These are phyloP conservation scores for Distichodus sexfasciatus DNA, from an alignment of 2,797 vertebrate genomes.

Conservation along the genomic window DNA sequence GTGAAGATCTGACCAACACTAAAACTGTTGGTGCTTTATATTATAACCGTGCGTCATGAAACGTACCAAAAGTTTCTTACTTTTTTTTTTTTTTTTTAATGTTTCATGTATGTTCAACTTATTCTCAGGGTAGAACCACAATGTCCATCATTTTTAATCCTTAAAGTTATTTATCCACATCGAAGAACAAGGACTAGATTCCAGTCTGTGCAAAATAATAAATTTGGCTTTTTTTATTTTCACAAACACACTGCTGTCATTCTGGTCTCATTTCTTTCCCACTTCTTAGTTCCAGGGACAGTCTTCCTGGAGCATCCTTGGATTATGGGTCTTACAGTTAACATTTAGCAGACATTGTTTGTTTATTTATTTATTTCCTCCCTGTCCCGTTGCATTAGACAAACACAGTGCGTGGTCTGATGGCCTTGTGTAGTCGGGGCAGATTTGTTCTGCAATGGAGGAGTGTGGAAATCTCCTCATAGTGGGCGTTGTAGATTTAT, in stretches of 20 bases:
- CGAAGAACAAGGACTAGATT: slow-evolving; percentile 26
- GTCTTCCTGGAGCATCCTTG: too few species aligned
- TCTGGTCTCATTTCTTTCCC: slow-evolving; percentile 15
- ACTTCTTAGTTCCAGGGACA: neutral
- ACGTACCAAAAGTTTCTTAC: slow-evolving; percentile 59
- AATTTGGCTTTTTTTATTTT: slow-evolving; percentile 47
- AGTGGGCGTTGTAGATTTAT: too few species aligned
- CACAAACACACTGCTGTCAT: neutral
- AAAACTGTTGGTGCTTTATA: neutral
- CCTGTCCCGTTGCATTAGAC: too few species aligned
- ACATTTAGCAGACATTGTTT: too few species aligned
- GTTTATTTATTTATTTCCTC: too few species aligned
- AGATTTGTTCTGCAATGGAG: too few species aligned
- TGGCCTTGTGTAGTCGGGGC: too few species aligned
- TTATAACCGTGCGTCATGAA: slow-evolving; percentile 14
- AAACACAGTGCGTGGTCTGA: too few species aligned
- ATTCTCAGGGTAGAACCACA: slow-evolving; percentile 75
- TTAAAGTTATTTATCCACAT: slow-evolving; percentile 26
- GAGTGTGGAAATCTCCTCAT: too few species aligned
- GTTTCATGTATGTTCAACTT: slow-evolving; percentile 51
- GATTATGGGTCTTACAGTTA: neutral
- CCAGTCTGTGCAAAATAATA: slow-evolving; percentile 37
- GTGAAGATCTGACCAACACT: neutral
- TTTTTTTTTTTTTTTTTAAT: slow-evolving; percentile 37
- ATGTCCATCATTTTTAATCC: slow-evolving; percentile 44